A percentile compares a stretch with the other conserved stretches of the same genome.
These are phyloP conservation scores for Heliconius charithonia DNA, from an alignment of 2,888 invertebrate genomes.

Conservation along the genomic window DNA sequence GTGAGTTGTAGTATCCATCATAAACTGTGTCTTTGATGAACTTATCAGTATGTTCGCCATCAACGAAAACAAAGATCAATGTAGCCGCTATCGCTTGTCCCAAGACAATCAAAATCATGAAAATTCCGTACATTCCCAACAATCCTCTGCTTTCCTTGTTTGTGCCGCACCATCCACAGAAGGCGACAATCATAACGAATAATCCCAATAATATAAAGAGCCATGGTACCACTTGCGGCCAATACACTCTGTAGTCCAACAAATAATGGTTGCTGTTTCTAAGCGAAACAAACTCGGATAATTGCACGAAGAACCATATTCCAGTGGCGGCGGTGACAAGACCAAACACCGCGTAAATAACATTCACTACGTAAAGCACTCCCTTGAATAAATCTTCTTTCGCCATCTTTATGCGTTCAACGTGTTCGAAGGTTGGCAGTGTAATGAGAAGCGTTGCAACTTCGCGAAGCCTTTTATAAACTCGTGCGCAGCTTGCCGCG, in stretches of 20 bases:
- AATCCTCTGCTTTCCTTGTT: slow-evolving; percentile 72
- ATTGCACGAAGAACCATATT: slow-evolving; percentile 80
- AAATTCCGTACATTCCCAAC: slow-evolving; percentile 71
- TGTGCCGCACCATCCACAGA: slow-evolving; percentile 78
- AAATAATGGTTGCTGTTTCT: slow-evolving; percentile 78
- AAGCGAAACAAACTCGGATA: slow-evolving; percentile 72
- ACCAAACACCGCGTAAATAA: slow-evolving; percentile 76
- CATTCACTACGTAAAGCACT: slow-evolving; percentile 73
- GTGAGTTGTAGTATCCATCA: slow-evolving; percentile 78
- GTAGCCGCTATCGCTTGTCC: slow-evolving; percentile 72
- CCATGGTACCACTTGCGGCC: slow-evolving; percentile 81
- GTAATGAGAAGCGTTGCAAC: slow-evolving; percentile 70
- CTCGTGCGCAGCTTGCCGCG: slow-evolving; percentile 58
- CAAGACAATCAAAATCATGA: slow-evolving; percentile 69
- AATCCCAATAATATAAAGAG: slow-evolving; percentile 75
- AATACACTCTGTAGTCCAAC: slow-evolving; percentile 77
- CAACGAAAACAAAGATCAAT: slow-evolving; percentile 77
- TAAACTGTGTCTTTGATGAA: slow-evolving; percentile 80
- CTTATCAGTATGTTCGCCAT: slow-evolving; percentile 75
- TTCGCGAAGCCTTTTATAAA: slow-evolving; percentile 74
- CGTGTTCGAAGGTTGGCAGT: slow-evolving; percentile 62
- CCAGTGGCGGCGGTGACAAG: slow-evolving; percentile 74
- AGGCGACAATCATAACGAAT: slow-evolving; percentile 71
- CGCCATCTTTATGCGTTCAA: slow-evolving; percentile 67
- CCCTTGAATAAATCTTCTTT: slow-evolving; percentile 75